Base-by-base conservation (phyloP, 2,113 vertebrate species). In the Piprites chloris region DNA sequence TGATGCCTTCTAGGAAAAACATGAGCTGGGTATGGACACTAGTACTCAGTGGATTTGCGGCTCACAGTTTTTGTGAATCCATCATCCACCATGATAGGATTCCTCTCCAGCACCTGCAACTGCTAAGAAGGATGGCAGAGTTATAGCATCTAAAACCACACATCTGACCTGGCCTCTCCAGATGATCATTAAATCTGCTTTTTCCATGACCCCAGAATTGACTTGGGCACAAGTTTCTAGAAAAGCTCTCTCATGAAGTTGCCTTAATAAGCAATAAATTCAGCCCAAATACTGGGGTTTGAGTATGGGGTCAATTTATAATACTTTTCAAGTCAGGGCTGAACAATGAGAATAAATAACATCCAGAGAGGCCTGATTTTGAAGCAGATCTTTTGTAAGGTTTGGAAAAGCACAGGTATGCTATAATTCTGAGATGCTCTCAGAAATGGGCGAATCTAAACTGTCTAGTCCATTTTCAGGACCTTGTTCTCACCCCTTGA, bases 111-210 rank as follows among this genome's bases (percentile, higher is more conserved):
- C n/a, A 85, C 53, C 44, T 78, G 58, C 63, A 89, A 18, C 44
- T 65, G 65, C 86, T 85, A 74, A 85, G 86, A 84, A 53, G 23
- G 13, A 71, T 56, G 50, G 53, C 69, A 94, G 69, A 81, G 26
- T 81, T 87, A 86, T 2, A 66, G 80, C 66, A 39, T 82, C 50
- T 89, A 56, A 96, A 94, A 33, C 9, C 47, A 58, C 65, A 78
- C 7, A n/a, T 56, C 73, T 94, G 95, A 94, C 80, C 85, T 37
- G 47, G 35, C 32, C 9, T 65, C 69, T 90, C 62, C 49, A 86
- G 66, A 62, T 84, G 71, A 81, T 92, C 83, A 42, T 92, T 93
- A 96, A 94, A 92, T 86, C 79, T 87, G 37, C 28, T 68, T 95
- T 92, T 96, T 73, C 83, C 56, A 42, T 90, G 92, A 95, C 85